Evolutionary conservation across 2,113 vertebrate species (phyloP).

Genomic region (Rhinichthys klamathensis): DNA sequence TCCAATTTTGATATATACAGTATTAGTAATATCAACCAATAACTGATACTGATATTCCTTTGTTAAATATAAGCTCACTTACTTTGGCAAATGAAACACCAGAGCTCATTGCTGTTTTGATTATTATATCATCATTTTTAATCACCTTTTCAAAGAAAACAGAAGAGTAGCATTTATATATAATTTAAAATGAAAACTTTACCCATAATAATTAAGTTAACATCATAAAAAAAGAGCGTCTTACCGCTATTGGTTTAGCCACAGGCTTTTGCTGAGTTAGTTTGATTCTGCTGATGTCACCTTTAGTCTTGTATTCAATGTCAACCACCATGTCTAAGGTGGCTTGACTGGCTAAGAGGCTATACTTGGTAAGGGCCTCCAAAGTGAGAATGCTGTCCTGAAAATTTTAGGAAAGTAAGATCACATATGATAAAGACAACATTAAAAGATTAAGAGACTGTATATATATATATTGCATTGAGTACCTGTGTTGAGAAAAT

Average conservation of each 20-base stretch:
- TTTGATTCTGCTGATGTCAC: conserved; percentile 64
- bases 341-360: conserved; percentile 66
- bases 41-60: neutral
- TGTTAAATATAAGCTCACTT: conserved; percentile 58
- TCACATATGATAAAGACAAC: neutral
- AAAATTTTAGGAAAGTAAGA: conserved; percentile 48
- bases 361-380: conserved; percentile 85
- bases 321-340: conserved; percentile 80
- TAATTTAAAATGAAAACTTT: neutral
- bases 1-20: too few relatives aligned
- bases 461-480: neutral
- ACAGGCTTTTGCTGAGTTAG: conserved; percentile 78
- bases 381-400: conserved; percentile 88
- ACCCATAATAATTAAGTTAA: neutral
- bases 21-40: neutral
- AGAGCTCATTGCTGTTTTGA: conserved; percentile 78
- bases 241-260: conserved; percentile 75
- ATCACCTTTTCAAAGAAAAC: conserved; percentile 61
- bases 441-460: neutral
- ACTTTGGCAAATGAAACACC: conserved; percentile 88
- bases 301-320: conserved; percentile 75
- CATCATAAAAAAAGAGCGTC: neutral
- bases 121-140: conserved; percentile 65
- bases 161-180: neutral
- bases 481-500: conserved; percentile 87